Conservation (phyloP, 2,113 vertebrate species). For the Oreotrochilus melanogaster region DNA sequence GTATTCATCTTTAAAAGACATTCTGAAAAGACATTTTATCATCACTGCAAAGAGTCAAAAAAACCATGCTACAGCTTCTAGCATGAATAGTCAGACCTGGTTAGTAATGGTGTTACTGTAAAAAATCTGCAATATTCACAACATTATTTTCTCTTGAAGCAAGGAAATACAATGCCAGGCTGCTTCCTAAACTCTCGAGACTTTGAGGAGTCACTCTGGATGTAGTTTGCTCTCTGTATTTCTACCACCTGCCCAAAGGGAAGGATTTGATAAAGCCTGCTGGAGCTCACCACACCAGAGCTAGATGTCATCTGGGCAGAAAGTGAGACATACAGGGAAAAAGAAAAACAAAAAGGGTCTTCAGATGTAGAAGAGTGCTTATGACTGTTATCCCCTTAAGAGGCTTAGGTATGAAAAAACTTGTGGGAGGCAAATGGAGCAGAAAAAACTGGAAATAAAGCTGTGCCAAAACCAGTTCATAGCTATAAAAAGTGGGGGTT, state of each 20-base stretch:
- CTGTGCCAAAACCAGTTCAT: not conserved
- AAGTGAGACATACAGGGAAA: not conserved
- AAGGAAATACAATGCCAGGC: not conserved
- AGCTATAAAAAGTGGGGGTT: not conserved
- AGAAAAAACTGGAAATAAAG: not conserved
- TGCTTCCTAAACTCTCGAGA: not conserved
- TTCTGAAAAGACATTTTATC: not conserved
- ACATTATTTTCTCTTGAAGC: not conserved
- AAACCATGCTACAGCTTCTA: not conserved
- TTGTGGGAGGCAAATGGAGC: not conserved
- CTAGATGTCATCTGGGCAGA: not conserved
- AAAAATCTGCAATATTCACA: not conserved
- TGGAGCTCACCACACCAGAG: not conserved
- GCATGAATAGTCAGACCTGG: not conserved
- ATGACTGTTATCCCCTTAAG: not conserved
- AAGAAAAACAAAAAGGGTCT: not conserved
- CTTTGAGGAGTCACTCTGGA: not conserved
- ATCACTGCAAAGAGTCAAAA: not conserved
- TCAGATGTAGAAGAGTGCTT: not conserved
- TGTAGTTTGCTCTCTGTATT: not conserved
- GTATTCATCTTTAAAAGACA: conserved; percentile 29
- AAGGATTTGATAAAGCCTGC: not conserved
- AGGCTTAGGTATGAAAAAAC: not conserved
- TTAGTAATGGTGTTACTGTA: not conserved
- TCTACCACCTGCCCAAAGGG: not conserved